Conservation (phyloP, 2,113 vertebrate species). For the Pogonocichla stellata region DNA sequence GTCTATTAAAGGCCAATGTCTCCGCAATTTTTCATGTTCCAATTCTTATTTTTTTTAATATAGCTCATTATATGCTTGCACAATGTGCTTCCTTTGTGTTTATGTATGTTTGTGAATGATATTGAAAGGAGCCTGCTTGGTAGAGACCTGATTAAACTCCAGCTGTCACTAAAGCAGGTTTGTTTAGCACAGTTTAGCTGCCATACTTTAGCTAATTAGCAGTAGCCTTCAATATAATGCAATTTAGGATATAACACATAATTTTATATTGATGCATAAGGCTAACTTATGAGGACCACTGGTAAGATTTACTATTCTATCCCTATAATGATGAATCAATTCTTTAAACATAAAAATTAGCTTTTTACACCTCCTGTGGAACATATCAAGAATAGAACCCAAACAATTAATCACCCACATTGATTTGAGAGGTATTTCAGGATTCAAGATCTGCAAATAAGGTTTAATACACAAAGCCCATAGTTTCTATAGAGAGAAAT, state of each 20-base stretch:
- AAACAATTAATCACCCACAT: not conserved
- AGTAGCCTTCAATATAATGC: not conserved
- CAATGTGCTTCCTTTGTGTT: not conserved
- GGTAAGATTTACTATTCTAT: not conserved
- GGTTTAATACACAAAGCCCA: not conserved
- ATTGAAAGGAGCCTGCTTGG: not conserved
- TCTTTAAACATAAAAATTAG: not conserved
- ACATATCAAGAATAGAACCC: not conserved
- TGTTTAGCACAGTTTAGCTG: not conserved
- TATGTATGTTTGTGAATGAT: not conserved
- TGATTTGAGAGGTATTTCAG: not conserved
- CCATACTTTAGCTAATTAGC: not conserved
- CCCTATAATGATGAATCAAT: not conserved
- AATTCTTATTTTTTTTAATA: conserved; percentile 23
- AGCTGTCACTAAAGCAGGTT: not conserved
- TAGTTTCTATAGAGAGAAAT: not conserved
- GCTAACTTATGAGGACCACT: not conserved
- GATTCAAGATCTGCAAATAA: not conserved
- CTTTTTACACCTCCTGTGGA: not conserved
- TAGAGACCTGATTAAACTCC: not conserved
- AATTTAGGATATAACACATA: not conserved
- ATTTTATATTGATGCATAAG: not conserved
- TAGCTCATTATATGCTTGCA: conserved; percentile 7
- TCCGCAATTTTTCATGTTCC: conserved; percentile 12
- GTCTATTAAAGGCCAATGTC: not conserved